phyloP scores from a whole-genome alignment of 2,888 invertebrate species.

The Heliconius erato region DNA sequence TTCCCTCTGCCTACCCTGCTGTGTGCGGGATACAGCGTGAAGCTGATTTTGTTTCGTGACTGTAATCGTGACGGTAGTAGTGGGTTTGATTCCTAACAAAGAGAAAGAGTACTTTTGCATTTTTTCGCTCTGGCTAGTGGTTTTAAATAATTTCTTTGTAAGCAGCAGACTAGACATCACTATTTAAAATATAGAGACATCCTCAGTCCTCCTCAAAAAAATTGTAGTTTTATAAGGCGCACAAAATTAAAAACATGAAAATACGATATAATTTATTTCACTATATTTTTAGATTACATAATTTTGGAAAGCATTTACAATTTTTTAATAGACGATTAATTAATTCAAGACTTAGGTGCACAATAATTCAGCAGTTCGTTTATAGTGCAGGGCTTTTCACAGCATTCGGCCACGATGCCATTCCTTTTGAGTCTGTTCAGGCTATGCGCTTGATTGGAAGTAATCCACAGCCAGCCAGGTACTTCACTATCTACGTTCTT shows the following conservation, averaged over 20 bases:
- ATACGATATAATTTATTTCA: background rate
- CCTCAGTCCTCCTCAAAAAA: too few species aligned
- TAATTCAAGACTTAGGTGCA: constrained; percentile 11
- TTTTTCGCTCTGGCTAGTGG: background rate
- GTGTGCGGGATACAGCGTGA: too few species aligned
- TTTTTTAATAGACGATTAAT: background rate
- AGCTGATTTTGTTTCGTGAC: background rate
- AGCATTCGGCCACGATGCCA: constrained; percentile 24
- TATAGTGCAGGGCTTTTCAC: constrained; percentile 24
- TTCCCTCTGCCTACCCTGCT: too few species aligned
- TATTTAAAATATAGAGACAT: background rate
- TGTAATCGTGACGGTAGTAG: background rate
- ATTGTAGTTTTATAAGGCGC: too few species aligned
- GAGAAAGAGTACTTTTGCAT: background rate
- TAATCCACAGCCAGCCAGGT: constrained; percentile 6
- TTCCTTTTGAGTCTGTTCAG: constrained; percentile 13
- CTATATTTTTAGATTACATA: constrained; percentile 1
- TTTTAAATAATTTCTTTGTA: too few species aligned
- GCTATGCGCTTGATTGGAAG: background rate
- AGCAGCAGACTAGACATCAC: too few species aligned
- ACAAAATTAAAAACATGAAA: constrained; percentile 13
- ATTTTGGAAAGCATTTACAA: background rate
- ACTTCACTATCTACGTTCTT: background rate
- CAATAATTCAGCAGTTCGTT: constrained; percentile 19
- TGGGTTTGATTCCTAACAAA: background rate